These are phyloP conservation scores for Plodia interpunctella DNA, from an alignment of 1,140 invertebrate genomes.

Conservation along the genomic window DNA sequence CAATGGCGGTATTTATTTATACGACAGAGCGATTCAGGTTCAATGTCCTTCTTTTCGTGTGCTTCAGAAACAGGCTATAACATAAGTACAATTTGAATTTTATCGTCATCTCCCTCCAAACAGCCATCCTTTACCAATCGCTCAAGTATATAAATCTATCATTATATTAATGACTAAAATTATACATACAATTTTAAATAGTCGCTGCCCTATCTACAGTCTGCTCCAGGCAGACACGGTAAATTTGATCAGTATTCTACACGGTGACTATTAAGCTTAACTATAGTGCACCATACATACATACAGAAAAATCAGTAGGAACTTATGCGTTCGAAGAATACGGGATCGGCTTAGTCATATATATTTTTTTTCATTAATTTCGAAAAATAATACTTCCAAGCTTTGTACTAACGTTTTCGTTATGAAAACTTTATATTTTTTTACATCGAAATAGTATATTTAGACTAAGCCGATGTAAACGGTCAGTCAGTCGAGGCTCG, in stretches of 20 bases:
- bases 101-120: not conserved
- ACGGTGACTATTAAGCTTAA: not conserved
- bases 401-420: conserved; percentile 12
- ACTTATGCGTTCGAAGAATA: conserved; percentile 4
- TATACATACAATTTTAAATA: conserved; percentile 16
- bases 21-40: no score
- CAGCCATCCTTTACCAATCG: not conserved
- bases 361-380: not conserved
- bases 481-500: conserved; percentile 1
- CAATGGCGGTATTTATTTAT: no score
- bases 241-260: conserved; percentile 10
- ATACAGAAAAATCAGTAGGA: conserved; percentile 2
- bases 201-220: conserved; percentile 26
- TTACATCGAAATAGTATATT: conserved; percentile 1
- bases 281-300: conserved; percentile 2
- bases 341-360: conserved; percentile 4
- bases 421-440: not conserved
- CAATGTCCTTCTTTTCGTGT: no score
- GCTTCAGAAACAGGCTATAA: no score
- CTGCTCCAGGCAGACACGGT: conserved; percentile 21
- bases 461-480: not conserved
- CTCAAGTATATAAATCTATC: conserved; percentile 5
- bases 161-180: conserved; percentile 14
- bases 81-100: no score
- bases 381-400: conserved; percentile 11